phyloP scores from a whole-genome alignment of 2,888 invertebrate species.

The Leucophenga maculata region DNA sequence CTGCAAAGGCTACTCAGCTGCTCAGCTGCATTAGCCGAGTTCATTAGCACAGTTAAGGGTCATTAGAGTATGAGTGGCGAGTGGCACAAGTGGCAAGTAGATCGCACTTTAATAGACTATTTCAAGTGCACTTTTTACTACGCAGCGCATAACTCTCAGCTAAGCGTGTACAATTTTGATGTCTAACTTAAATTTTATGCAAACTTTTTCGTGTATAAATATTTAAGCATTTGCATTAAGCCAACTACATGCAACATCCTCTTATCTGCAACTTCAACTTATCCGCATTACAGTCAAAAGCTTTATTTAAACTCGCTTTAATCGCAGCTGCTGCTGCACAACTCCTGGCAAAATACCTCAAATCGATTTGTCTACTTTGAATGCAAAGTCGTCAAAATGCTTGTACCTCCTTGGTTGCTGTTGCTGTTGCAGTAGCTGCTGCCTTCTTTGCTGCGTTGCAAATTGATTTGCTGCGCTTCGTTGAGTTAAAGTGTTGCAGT shows the following conservation, averaged over 20 bases:
- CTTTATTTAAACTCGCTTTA: slow-evolving; percentile 8
- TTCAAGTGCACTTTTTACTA: slow-evolving; percentile 26
- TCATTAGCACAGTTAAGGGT: slow-evolving; percentile 59
- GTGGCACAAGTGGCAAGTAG: slow-evolving; percentile 15
- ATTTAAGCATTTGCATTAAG: neutral
- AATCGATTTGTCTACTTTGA: slow-evolving; percentile 23
- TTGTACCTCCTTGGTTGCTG: neutral
- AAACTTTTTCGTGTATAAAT: neutral
- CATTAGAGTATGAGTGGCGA: slow-evolving; percentile 47
- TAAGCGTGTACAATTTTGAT: neutral
- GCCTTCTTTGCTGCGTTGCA: slow-evolving; percentile 34
- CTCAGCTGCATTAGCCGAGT: slow-evolving; percentile 61
- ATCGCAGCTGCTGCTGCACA: neutral
- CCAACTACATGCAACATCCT: neutral
- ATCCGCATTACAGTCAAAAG: slow-evolving; percentile 3
- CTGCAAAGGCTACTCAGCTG: slow-evolving; percentile 3
- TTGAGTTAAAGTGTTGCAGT: slow-evolving; percentile 42
- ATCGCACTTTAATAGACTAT: slow-evolving; percentile 41
- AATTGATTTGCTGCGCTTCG: slow-evolving; percentile 59
- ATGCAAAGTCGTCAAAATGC: slow-evolving; percentile 15
- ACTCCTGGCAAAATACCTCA: slow-evolving; percentile 14
- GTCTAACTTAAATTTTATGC: neutral
- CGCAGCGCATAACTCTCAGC: neutral
- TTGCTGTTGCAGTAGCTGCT: no score
- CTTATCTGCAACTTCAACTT: neutral